These are phyloP conservation scores for Cyprinodon variegatus DNA, from an alignment of 2,113 vertebrate species.

Conservation along the genomic window DNA sequence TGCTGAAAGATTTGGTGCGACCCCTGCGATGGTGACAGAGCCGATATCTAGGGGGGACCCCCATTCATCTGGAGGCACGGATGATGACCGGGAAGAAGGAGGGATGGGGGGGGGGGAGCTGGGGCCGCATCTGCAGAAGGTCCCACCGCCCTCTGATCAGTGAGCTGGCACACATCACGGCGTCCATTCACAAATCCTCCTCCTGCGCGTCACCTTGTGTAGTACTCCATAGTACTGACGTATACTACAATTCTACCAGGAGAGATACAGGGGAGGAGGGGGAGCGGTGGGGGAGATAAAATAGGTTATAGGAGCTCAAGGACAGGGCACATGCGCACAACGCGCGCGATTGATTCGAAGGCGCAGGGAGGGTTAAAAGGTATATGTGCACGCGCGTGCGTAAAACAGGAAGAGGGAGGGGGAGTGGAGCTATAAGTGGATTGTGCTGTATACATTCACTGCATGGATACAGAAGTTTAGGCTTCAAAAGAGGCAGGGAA, in stretches of 20 bases:
- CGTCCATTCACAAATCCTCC: constrained; percentile 86
- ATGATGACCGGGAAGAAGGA: constrained; percentile 22
- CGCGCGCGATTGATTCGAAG: constrained; percentile 49
- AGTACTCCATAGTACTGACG: constrained; percentile 75
- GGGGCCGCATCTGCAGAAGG: constrained; percentile 78
- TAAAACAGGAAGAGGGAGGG: constrained; percentile 4
- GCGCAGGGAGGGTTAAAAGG: constrained; percentile 26
- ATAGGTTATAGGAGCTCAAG: constrained; percentile 71
- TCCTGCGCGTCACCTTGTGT: constrained; percentile 76
- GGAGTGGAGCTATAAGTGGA: constrained; percentile 55
- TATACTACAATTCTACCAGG: constrained; percentile 69
- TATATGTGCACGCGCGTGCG: constrained; percentile 15
- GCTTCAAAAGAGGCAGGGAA: neutral
- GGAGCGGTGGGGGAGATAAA: constrained; percentile 41
- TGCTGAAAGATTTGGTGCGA: constrained; percentile 72
- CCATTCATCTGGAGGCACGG: constrained; percentile 70
- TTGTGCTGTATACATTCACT: constrained; percentile 31
- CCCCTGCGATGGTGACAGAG: constrained; percentile 71
- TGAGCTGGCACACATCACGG: constrained; percentile 81
- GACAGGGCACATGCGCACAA: constrained; percentile 73
- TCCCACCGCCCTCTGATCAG: constrained; percentile 80
- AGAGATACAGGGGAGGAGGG: constrained; percentile 47
- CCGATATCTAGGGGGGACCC: constrained; percentile 68
- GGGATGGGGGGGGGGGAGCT: constrained; percentile 1
- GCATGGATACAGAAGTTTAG: constrained; percentile 19